Base-by-base conservation (phyloP, 2,113 vertebrate species). In the Perca fluviatilis region DNA sequence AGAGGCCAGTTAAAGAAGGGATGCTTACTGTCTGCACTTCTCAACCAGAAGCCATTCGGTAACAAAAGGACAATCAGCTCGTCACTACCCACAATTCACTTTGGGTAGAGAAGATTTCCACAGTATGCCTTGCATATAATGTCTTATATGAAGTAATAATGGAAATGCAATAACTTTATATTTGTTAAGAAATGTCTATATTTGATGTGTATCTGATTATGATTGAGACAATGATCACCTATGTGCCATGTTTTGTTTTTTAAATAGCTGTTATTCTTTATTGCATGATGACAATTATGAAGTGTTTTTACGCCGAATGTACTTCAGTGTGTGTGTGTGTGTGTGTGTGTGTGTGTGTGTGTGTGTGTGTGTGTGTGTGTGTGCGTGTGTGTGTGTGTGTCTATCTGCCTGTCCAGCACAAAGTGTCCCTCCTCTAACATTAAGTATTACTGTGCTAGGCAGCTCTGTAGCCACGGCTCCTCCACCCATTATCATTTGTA, bases 211-310 rank as follows among this genome's bases (percentile, higher is more conserved):
- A 92, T 67, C 77, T 86, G 90, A 82, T 68, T 88, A 87, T 92
- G 88, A 86, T 79, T 94, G 92, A 90, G 85, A 76, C 66, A 86
- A 84, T 93, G 92, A 94, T 93, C 86, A 95, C 89, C 95, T 93
- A 93, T 95, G 92, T 97, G 93, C 94, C 96, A 94, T 94, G 83
- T 91, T 93, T 94, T 92, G 93, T 94, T 92, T 94, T 94, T 94
- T 92, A 30, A 82, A 83, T 82, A 78, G 14, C 50, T 82, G 82
- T 75, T 92, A 58, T 80, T 85, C 67, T 94, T 95, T 93, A 82
- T 95, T 96, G 96, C 96, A 97, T 98, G 95, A 95, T 97, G 94
- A 95, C 94, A 95, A 96, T 94, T 90, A 96, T 94, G 92, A 92
- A 89, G 88, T 92, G 85, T 92, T 90, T 90, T 90, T 88, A 87